Evolutionary conservation across 2,797 vertebrate genomes (phyloP).

Genomic region (Microchirus variegatus): DNA sequence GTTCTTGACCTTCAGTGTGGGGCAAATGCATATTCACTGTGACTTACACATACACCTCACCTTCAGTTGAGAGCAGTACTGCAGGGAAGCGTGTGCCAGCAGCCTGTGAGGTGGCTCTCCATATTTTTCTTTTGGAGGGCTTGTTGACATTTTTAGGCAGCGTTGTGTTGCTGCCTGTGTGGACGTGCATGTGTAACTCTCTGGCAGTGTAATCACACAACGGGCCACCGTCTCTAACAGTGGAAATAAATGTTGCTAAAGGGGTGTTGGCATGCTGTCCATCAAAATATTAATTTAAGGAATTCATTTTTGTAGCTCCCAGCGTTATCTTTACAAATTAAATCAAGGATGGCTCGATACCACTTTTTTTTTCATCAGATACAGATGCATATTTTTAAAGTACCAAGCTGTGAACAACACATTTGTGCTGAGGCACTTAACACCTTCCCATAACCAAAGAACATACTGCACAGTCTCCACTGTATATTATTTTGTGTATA

Average conservation of each 20-base stretch:
- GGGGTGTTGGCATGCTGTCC: not conserved
- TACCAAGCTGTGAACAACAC: too few species aligned
- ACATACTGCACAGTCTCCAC: too few species aligned
- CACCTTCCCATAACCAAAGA: too few species aligned
- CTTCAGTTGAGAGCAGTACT: slow-evolving; percentile 32
- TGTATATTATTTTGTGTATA: too few species aligned
- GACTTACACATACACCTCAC: slow-evolving; percentile 13
- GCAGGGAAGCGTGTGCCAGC: slow-evolving; percentile 30
- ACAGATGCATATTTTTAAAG: too few species aligned
- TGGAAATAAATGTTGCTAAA: not conserved
- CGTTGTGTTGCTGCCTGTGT: not conserved
- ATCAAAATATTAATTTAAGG: not conserved
- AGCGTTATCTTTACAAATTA: not conserved
- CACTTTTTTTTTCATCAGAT: too few species aligned
- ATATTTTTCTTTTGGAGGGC: slow-evolving; percentile 52
- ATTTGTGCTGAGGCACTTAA: too few species aligned
- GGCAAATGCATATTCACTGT: slow-evolving; percentile 15
- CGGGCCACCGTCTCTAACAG: not conserved
- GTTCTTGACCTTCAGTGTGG: slow-evolving; percentile 57
- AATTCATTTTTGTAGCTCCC: slow-evolving; percentile 10
- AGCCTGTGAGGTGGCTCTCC: slow-evolving; percentile 41
- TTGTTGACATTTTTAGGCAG: slow-evolving; percentile 68
- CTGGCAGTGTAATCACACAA: slow-evolving; percentile 8
- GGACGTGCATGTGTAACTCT: slow-evolving; percentile 14
- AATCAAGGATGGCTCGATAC: too few species aligned